These are phyloP conservation scores for Setophaga petechia DNA, from an alignment of 2,113 vertebrate genomes.

Conservation along the genomic window DNA sequence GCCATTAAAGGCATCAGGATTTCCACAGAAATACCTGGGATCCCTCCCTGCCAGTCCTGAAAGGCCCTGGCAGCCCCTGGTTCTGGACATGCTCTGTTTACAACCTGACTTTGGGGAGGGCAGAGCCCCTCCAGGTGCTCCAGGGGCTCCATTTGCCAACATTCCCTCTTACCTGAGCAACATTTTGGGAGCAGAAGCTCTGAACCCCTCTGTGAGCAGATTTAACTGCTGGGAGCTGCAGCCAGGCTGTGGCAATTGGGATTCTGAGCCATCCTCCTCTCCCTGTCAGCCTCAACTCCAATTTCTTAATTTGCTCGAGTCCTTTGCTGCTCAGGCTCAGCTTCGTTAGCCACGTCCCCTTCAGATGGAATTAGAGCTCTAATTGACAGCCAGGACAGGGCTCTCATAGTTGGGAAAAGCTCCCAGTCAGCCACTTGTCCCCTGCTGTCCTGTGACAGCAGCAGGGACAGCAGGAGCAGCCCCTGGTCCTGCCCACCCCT, in stretches of 20 bases:
- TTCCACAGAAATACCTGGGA: not conserved
- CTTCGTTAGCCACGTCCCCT: not conserved
- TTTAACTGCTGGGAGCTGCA: not conserved
- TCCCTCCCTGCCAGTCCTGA: rapidly evolving
- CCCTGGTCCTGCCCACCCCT: not conserved
- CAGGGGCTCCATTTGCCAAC: not conserved
- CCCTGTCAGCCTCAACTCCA: not conserved
- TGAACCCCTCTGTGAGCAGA: rapidly evolving
- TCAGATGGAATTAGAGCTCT: not conserved
- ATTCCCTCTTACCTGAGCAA: not conserved
- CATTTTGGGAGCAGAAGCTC: not conserved
- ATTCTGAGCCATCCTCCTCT: not conserved
- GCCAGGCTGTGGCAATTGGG: not conserved
- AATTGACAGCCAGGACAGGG: not conserved
- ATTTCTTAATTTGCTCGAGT: not conserved
- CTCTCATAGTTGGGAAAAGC: not conserved
- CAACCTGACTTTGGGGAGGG: not conserved
- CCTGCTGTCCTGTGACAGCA: not conserved
- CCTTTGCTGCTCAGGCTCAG: not conserved
- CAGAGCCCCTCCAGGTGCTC: not conserved
- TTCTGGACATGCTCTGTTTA: not conserved
- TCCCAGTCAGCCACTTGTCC: not conserved
- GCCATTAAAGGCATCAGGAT: no score
- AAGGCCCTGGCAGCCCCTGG: not conserved
- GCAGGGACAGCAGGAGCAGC: not conserved